These are phyloP conservation scores for Crotalus viridis DNA, from an alignment of 2,113 vertebrate species.

Conservation along the genomic window DNA sequence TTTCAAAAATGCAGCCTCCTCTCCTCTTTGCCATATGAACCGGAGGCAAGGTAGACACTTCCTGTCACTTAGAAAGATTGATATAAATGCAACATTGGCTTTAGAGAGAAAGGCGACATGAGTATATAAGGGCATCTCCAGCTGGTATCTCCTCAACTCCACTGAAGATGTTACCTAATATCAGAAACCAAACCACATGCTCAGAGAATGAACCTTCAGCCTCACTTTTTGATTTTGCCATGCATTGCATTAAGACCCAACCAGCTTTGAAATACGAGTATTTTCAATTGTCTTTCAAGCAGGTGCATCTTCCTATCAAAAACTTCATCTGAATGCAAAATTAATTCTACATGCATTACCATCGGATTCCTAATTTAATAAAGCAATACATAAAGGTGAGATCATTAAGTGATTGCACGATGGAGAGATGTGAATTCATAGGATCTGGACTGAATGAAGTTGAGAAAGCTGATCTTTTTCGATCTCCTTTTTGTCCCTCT, in stretches of 20 bases:
- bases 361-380: not conserved
- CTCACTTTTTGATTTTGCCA: not conserved
- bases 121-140: not conserved
- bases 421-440: not conserved
- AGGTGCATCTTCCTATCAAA: slow-evolving; percentile 18
- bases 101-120: not conserved
- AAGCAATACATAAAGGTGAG: not conserved
- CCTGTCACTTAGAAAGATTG: not conserved
- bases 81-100: not conserved
- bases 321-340: slow-evolving; percentile 17
- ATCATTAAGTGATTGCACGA: slow-evolving; percentile 8
- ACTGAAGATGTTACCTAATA: too few relatives aligned
- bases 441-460: slow-evolving; percentile 19
- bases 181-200: too few relatives aligned
- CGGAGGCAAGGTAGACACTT: not conserved
- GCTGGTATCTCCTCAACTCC: not conserved
- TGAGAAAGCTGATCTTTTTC: slow-evolving; percentile 23
- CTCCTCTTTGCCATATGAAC: not conserved
- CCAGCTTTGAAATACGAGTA: slow-evolving; percentile 9
- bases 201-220: too few relatives aligned
- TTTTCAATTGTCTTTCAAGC: not conserved
- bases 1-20: not conserved
- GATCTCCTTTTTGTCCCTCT: not conserved
- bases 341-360: slow-evolving; percentile 16
- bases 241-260: not conserved